Base-by-base conservation (phyloP, 1,140 invertebrate species). In the Acromyrmex charruanus region DNA sequence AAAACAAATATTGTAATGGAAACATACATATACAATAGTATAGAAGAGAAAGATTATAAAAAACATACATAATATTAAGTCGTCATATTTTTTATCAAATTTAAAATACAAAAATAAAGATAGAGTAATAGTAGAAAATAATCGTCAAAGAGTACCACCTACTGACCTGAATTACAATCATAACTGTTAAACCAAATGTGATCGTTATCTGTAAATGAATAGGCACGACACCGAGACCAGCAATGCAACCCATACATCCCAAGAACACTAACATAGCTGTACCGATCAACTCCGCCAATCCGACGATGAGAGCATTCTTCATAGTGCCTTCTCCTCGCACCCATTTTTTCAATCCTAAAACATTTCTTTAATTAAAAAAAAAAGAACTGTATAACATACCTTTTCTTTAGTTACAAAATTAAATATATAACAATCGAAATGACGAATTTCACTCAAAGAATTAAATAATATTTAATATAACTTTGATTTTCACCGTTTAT, bases 251-350 rank as follows among this genome's bases (percentile, higher is more conserved):
- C 88, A 97, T 97, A 92, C 98, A 98, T 44, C 97, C 98, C 7
- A 98, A 92, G 59, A 98, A 96, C 3, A 98, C 96, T 71, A 98
- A 94, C 28, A 98, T 96, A 7, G 96, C 95, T 0, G 97, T 98
- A 44, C 97, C 98, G 28, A 98, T 89, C 49, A 97, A 93, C 93
- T 98, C 98, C 2, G 97, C 97, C 88, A 91, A 21, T 5, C 89
- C 92, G 31, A 51, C 63, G 14, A 92, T 3, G 14, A 93, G n/a
- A 1, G 80, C 89, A 0, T 84, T 85, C 74, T 92, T 92, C 18
- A 89, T 7, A 0, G 84, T 58, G 0, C 87, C 77, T 2, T 93
- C 90, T 21, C 68, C 89, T 14, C 93, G 84, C 59, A 94, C 49
- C 49, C 93, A 63, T 18, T 72, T 91, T 61, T 91, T 90, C 16